Base-by-base conservation (phyloP, 2,797 vertebrate genomes). In the Borostomias antarcticus region DNA sequence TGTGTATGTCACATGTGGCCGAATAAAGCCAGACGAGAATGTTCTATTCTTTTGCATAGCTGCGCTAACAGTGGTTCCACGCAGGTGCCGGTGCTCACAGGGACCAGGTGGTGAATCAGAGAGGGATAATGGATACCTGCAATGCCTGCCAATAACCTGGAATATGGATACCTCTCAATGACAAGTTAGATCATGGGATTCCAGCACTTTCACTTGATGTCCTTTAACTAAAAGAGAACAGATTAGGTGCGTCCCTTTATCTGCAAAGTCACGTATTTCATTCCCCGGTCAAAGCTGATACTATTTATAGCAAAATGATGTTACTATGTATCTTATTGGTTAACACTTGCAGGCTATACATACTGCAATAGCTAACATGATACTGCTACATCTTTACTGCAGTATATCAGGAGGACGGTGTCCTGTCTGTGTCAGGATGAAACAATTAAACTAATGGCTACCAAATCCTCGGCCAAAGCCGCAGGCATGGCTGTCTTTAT, bases 21-120 rank as follows among this genome's bases (percentile, higher is more conserved):
- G n/a, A n/a, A n/a, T 52, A 28, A 62, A 32, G 62, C 19, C 19
- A 73, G 77, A 65, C 1, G 62, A 26, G 43, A 23, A 61, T 64
- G 53, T 63, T 75, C 45, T 17, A 69, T 58, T 73, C n/a, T 72
- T 69, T 45, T 15, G 32, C 68, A 54, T n/a, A 23, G 30, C 21
- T 3, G 9, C 57, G 76, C 29, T 33, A 66, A 51, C 26, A 0
- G 5, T 65, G 60, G 50, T 64, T 26, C 1, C 45, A 21, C 23
- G 28, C 58, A 17, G 9, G 64, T 68, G 74, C 69, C 32, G 26
- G 5, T 1, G 50, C 48, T 76, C 43, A 1, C 64, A 48, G 48
- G 32, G 62, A 52, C 32, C 64, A 23, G 4, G 6, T 52, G 26
- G 33, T 61, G 60, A 70, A 51, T 19, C 21, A 35, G 8, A n/a